A percentile compares a stretch with the other conserved stretches of the same genome.
phyloP scores from a whole-genome alignment of 2,797 vertebrate genomes.

The Todus mexicanus region DNA sequence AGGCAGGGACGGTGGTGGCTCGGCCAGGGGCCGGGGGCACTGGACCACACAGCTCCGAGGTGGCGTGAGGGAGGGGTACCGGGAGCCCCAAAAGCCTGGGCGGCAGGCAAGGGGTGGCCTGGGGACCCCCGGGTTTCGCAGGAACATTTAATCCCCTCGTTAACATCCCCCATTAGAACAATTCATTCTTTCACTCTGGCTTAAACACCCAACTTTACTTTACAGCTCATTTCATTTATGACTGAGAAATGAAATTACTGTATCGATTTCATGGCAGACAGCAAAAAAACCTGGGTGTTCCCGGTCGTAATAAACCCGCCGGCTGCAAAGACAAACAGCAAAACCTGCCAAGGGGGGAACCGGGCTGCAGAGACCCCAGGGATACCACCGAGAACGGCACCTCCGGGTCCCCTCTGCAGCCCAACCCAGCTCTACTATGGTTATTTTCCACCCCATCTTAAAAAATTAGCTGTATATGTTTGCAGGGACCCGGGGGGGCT shows the following conservation, averaged over 20 bases:
- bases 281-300: constrained; percentile 31
- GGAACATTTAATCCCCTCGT: constrained; percentile 22
- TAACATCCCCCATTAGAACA: constrained; percentile 51
- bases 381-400: background rate
- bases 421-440: background rate
- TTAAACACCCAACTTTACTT: constrained; percentile 15
- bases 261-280: constrained; percentile 39
- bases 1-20: rapidly evolving
- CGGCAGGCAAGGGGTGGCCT: background rate
- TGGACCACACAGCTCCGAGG: constrained; percentile 24
- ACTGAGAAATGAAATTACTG: constrained; percentile 56
- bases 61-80: background rate
- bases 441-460: background rate
- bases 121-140: background rate
- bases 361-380: background rate
- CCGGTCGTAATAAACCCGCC: background rate
- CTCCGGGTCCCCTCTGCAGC: background rate
- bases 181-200: constrained; percentile 55
- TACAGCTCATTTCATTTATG: constrained; percentile 72
- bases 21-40: background rate
- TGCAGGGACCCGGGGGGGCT: background rate
- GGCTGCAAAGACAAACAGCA: constrained; percentile 19
- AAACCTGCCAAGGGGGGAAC: background rate
- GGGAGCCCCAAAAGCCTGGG: background rate
- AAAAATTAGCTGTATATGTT: background rate